Evolutionary conservation across 2,797 vertebrate species (phyloP).

Genomic region (Diplodus puntazzo): DNA sequence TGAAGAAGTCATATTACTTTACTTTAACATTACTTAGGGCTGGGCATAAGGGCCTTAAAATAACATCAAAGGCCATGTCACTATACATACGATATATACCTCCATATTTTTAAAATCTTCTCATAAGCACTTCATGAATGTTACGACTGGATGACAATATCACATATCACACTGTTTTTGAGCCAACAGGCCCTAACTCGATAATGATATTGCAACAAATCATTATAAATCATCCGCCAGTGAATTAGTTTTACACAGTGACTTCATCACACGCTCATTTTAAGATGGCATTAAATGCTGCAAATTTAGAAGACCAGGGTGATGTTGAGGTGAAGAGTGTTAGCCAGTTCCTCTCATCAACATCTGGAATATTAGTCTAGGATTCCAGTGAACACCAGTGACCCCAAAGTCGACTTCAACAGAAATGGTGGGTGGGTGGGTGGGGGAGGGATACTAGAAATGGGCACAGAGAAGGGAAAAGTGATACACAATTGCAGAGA

Average conservation of each 20-base stretch:
- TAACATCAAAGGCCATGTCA: too few species aligned
- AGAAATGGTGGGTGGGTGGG: slow-evolving; percentile 17
- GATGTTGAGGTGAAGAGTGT: slow-evolving; percentile 82
- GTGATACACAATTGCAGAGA: slow-evolving; percentile 18
- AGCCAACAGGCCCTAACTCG: too few species aligned
- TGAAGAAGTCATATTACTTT: not conserved
- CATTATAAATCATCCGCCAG: not conserved
- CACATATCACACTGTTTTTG: too few species aligned
- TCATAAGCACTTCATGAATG: too few species aligned
- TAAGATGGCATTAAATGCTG: not conserved
- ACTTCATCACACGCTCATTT: slow-evolving; percentile 9
- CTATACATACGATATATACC: too few species aligned
- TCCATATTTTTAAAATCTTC: too few species aligned
- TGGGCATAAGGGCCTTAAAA: too few species aligned
- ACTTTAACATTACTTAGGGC: not conserved
- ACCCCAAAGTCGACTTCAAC: slow-evolving; percentile 86
- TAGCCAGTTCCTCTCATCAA: slow-evolving; percentile 71
- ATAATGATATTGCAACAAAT: too few species aligned
- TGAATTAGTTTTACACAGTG: slow-evolving; percentile 1
- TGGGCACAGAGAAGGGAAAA: slow-evolving; percentile 13
- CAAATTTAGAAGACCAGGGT: slow-evolving; percentile 61
- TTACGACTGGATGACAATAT: too few species aligned
- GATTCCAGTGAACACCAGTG: slow-evolving; percentile 85
- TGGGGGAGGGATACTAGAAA: not conserved
- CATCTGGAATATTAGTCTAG: slow-evolving; percentile 90